Evolutionary conservation across 2,888 invertebrate genomes (phyloP).

Genomic region (Ptycholaimellus sp.): DNA sequence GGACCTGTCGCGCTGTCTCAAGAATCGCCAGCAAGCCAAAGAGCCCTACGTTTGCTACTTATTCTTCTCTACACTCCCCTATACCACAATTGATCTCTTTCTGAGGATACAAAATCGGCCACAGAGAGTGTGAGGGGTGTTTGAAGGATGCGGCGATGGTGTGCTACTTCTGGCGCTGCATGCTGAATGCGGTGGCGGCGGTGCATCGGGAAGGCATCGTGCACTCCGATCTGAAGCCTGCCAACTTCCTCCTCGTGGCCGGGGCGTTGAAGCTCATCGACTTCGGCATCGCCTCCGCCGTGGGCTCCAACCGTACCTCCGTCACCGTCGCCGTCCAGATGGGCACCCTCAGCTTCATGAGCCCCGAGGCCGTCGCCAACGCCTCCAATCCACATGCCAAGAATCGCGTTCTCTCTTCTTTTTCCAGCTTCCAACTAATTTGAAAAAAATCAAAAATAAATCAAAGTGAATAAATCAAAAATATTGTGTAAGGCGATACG

Average conservation of each 20-base stretch:
- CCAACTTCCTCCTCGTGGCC: constrained; percentile 67
- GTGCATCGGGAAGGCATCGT: constrained; percentile 73
- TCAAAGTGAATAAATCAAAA: neutral
- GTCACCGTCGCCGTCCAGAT: constrained; percentile 47
- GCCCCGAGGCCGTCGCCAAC: constrained; percentile 83
- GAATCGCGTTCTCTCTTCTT: no score
- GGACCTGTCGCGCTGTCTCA: constrained; percentile 44
- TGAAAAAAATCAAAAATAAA: no score
- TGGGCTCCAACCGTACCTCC: constrained; percentile 64
- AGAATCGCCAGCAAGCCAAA: constrained; percentile 25
- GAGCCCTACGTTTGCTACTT: no score
- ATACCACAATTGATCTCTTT: no score
- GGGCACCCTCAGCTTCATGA: constrained; percentile 82
- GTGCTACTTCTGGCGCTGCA: no score
- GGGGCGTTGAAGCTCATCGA: constrained; percentile 76
- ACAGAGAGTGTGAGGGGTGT: no score
- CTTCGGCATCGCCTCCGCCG: constrained; percentile 75
- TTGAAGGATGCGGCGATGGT: no score
- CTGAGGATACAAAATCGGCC: no score
- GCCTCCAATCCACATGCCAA: no score
- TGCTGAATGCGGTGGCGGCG: no score
- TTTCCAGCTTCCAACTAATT: no score
- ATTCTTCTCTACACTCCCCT: no score
- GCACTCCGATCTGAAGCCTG: constrained; percentile 85
- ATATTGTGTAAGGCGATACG: neutral